Evolutionary conservation across 2,797 vertebrate species (phyloP).

Genomic region (Syngnathus acus): DNA sequence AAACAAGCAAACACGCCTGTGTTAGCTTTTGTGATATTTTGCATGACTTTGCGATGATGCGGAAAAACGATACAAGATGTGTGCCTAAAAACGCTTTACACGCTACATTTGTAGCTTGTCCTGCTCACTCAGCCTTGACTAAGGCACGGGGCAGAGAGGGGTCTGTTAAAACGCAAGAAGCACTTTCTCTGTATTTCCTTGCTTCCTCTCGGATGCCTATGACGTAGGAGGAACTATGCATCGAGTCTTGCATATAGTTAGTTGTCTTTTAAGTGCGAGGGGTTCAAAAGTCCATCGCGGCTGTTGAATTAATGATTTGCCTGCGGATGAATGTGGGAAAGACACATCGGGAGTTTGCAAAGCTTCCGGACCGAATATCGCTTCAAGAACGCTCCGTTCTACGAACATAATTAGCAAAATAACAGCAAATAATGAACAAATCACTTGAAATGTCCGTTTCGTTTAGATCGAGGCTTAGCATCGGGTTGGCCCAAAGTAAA

Average conservation of each 20-base stretch:
- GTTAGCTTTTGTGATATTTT: conserved; percentile 44
- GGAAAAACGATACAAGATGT: conserved; percentile 49
- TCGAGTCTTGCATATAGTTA: not conserved
- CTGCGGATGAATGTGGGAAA: not conserved
- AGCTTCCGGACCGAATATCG: not conserved
- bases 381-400: not conserved
- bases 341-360: not conserved
- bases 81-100: conserved; percentile 31
- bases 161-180: conserved; percentile 17
- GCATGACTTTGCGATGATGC: conserved; percentile 31
- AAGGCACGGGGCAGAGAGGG: conserved; percentile 21
- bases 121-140: conserved; percentile 34
- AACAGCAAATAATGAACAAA: too few species aligned
- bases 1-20: conserved; percentile 36
- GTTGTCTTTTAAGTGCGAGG: conserved; percentile 3
- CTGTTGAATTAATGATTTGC: conserved; percentile 1
- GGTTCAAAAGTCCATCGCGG: not conserved
- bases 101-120: conserved; percentile 46
- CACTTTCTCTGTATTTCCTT: conserved; percentile 30
- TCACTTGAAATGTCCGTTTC: too few species aligned
- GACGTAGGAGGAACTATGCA: not conserved
- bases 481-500: too few species aligned
- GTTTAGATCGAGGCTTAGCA: too few species aligned
- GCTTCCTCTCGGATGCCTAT: conserved; percentile 9
- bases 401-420: too few species aligned